These are phyloP conservation scores for Jordanella pulchra DNA, from an alignment of 2,797 vertebrate species.

Conservation along the genomic window DNA sequence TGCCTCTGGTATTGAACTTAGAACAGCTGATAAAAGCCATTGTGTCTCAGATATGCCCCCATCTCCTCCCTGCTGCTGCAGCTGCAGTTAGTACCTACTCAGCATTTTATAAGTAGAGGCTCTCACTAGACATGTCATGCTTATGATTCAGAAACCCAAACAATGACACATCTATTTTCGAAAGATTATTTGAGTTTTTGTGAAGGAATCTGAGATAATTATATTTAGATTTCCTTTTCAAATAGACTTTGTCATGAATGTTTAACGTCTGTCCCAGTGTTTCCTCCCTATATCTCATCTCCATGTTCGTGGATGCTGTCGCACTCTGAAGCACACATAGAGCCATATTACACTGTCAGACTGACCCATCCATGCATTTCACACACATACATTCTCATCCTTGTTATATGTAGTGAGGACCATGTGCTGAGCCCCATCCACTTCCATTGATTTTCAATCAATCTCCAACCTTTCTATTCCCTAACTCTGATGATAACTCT, in stretches of 20 bases:
- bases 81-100: slow-evolving; percentile 56
- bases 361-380: slow-evolving; percentile 20
- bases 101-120: slow-evolving; percentile 54
- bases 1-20: slow-evolving; percentile 72
- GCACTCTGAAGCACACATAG: slow-evolving; percentile 25
- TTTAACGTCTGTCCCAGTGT: slow-evolving; percentile 8
- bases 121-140: slow-evolving; percentile 16
- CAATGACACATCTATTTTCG: slow-evolving; percentile 5
- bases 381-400: slow-evolving; percentile 43
- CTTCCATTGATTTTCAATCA: too few species aligned
- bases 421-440: too few species aligned
- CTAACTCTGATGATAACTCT: too few species aligned
- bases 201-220: neutral
- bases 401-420: too few species aligned
- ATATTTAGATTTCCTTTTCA: neutral
- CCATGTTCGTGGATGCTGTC: slow-evolving; percentile 24
- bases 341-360: slow-evolving; percentile 32
- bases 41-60: slow-evolving; percentile 59
- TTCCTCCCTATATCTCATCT: slow-evolving; percentile 17
- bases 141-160: slow-evolving; percentile 21
- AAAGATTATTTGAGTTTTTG: neutral
- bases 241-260: neutral
- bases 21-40: slow-evolving; percentile 75
- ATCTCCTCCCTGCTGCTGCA: slow-evolving; percentile 61
- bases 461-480: too few species aligned